These are phyloP conservation scores for Cynoglossus semilaevis DNA, from an alignment of 2,113 vertebrate species.

Conservation along the genomic window DNA sequence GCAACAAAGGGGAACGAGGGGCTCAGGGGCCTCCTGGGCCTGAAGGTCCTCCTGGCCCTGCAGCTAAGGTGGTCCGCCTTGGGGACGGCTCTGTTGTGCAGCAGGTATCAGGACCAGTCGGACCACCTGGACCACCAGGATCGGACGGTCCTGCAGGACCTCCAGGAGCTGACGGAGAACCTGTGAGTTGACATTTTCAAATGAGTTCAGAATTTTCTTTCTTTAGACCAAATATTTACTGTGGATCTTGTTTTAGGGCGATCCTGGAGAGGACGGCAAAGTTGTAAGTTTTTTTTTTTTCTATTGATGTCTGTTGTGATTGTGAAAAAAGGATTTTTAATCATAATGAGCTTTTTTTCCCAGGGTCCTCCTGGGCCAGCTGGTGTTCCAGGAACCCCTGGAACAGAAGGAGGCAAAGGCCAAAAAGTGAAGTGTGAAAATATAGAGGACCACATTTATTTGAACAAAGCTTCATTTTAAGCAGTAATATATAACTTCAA, in stretches of 20 bases:
- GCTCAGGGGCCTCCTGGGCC: constrained; percentile 69
- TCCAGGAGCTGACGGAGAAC: constrained; percentile 80
- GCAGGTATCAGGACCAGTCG: constrained; percentile 67
- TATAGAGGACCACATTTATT: accelerated
- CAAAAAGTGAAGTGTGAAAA: constrained; percentile 79
- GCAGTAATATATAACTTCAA: constrained; percentile 6
- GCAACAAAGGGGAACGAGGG: constrained; percentile 84
- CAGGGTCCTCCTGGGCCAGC: constrained; percentile 82
- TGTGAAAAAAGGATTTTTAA: not conserved
- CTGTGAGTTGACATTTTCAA: constrained; percentile 72
- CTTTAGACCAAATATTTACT: not conserved
- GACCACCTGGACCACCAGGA: constrained; percentile 72
- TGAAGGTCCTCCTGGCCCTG: constrained; percentile 69
- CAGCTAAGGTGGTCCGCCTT: constrained; percentile 47
- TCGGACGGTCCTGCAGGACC: constrained; percentile 69
- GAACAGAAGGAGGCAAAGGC: constrained; percentile 80
- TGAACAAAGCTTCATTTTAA: not conserved
- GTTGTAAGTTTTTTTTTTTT: constrained; percentile 73
- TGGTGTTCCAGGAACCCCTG: constrained; percentile 82
- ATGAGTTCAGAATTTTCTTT: not conserved
- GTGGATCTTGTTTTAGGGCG: constrained; percentile 75
- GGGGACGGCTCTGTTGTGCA: constrained; percentile 57
- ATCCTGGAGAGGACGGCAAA: constrained; percentile 87
- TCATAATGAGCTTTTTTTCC: not conserved
- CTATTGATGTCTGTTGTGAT: not conserved